Conservation (phyloP, 2,797 vertebrate species). For the Dryobates pubescens region DNA sequence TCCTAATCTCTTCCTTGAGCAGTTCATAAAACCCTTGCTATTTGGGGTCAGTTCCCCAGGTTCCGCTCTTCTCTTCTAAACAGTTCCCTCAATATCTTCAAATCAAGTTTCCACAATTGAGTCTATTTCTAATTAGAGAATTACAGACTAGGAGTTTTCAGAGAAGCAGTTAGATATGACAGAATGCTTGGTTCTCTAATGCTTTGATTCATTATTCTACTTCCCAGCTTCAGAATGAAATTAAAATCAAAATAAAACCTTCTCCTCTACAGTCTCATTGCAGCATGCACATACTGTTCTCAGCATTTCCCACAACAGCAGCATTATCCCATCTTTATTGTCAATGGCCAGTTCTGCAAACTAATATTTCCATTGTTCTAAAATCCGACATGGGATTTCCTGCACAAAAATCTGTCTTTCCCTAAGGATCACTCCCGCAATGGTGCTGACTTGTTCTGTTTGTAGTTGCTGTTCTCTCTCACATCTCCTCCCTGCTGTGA, state of each 20-base stretch:
- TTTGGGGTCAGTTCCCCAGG: background rate
- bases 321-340: background rate
- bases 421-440: background rate
- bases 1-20: background rate
- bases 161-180: background rate
- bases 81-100: background rate
- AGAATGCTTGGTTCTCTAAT: background rate
- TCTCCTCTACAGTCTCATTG: background rate
- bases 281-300: background rate
- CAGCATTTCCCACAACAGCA: background rate
- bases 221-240: conserved; percentile 1
- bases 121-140: background rate
- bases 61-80: background rate
- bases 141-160: conserved; percentile 7
- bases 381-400: background rate
- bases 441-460: background rate
- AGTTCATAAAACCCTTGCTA: background rate
- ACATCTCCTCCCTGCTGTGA: background rate
- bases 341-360: background rate
- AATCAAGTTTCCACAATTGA: background rate
- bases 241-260: background rate
- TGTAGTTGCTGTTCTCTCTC: background rate
- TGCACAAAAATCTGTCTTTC: background rate
- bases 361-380: background rate
- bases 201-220: conserved; percentile 9